A percentile compares a stretch with the other conserved stretches of the same genome.
phyloP scores from a whole-genome alignment of 2,888 invertebrate genomes.

The Tetragnatha montana region DNA sequence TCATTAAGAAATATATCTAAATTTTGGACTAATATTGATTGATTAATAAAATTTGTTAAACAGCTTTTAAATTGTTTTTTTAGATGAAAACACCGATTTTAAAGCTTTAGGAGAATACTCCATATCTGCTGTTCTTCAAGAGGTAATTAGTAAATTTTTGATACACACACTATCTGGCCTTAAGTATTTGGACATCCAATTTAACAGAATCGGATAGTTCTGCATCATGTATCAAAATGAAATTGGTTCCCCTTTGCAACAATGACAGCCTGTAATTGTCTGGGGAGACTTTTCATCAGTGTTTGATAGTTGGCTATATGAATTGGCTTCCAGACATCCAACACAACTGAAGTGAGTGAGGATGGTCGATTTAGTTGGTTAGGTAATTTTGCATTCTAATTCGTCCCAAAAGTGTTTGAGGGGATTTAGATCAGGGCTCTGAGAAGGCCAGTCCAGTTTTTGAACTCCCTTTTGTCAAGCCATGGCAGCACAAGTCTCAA shows the following conservation, averaged over 20 bases:
- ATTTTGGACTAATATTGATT: too few relatives aligned
- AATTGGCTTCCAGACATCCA: slow-evolving; percentile 26
- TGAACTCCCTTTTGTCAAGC: background rate
- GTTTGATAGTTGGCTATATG: slow-evolving; percentile 2
- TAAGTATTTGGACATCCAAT: too few relatives aligned
- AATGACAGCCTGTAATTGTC: background rate
- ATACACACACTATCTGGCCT: background rate
- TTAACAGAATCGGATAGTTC: too few relatives aligned
- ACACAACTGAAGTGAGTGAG: slow-evolving; percentile 22
- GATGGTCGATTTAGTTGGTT: slow-evolving; percentile 8
- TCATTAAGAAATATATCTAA: too few relatives aligned
- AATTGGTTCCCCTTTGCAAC: background rate
- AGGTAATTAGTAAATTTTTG: slow-evolving; percentile 16
- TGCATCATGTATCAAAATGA: too few relatives aligned
- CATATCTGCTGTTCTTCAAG: slow-evolving; percentile 64
- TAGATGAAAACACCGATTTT: slow-evolving; percentile 51
- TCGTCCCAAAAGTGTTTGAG: too few relatives aligned
- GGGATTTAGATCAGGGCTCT: too few relatives aligned
- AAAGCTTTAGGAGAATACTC: slow-evolving; percentile 63
- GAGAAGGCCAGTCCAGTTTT: slow-evolving; percentile 2
- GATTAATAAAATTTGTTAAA: background rate
- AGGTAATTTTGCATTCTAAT: background rate
- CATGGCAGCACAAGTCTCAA: background rate
- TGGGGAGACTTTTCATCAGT: background rate
- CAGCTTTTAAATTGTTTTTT: background rate